phyloP scores from a whole-genome alignment of 2,888 invertebrate genomes.

The Macaria liturata region DNA sequence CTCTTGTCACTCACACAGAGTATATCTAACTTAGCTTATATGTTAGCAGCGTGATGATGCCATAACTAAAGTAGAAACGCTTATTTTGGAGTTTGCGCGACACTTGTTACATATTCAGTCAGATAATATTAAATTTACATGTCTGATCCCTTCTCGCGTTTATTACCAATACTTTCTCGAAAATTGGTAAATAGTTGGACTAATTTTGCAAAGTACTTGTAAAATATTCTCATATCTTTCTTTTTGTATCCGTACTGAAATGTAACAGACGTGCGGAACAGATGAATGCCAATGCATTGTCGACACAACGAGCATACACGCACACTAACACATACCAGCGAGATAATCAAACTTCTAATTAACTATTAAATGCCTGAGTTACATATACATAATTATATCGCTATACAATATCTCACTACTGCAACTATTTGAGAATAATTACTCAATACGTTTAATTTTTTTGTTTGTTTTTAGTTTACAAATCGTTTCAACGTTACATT shows the following conservation, averaged over 20 bases:
- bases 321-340: slow-evolving; percentile 69
- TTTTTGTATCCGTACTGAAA: not conserved
- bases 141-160: too few species aligned
- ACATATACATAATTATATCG: slow-evolving; percentile 54
- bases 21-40: slow-evolving; percentile 57
- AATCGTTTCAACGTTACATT: slow-evolving; percentile 30
- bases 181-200: too few species aligned
- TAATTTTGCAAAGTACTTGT: too few species aligned
- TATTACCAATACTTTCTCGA: too few species aligned
- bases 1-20: slow-evolving; percentile 71
- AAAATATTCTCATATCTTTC: too few species aligned
- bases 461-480: slow-evolving; percentile 45
- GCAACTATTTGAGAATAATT: slow-evolving; percentile 50
- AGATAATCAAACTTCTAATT: slow-evolving; percentile 62
- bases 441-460: slow-evolving; percentile 37
- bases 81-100: slow-evolving; percentile 49
- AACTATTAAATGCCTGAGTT: slow-evolving; percentile 77
- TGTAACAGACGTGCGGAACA: slow-evolving; percentile 24
- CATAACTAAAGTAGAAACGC: slow-evolving; percentile 34
- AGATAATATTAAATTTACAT: too few species aligned
- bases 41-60: slow-evolving; percentile 61
- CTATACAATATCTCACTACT: slow-evolving; percentile 69
- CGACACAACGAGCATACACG: slow-evolving; percentile 53
- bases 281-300: slow-evolving; percentile 47
- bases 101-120: not conserved